These are phyloP conservation scores for Marcusenius ussheri DNA, from an alignment of 2,113 vertebrate species.

Conservation along the genomic window DNA sequence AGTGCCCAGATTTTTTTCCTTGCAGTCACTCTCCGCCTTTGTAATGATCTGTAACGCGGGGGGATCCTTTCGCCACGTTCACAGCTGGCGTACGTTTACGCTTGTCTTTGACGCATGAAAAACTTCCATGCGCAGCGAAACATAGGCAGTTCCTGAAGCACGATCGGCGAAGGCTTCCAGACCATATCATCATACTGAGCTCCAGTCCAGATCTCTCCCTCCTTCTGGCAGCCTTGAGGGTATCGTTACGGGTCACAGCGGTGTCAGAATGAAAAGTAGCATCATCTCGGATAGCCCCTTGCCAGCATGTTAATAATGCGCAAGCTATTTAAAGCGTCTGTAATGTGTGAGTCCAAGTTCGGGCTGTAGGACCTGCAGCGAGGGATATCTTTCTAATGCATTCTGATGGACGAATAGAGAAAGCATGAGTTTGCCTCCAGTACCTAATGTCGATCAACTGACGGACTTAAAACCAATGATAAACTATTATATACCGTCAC, in stretches of 20 bases:
- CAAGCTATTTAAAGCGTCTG: not conserved
- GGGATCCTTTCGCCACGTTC: not conserved
- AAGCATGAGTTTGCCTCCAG: not conserved
- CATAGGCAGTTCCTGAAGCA: not conserved
- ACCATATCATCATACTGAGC: not conserved
- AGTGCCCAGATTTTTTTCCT: not conserved
- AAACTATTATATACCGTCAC: not conserved
- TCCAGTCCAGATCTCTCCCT: not conserved
- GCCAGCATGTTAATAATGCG: not conserved
- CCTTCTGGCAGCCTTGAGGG: not conserved
- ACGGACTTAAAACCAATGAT: not conserved
- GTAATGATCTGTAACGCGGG: not conserved
- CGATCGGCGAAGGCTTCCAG: not conserved
- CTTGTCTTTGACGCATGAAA: not conserved
- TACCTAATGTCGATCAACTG: not conserved
- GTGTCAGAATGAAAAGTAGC: not conserved
- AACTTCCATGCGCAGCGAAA: not conserved
- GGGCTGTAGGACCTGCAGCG: not conserved
- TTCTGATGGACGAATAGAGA: not conserved
- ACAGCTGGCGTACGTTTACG: not conserved
- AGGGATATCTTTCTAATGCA: not conserved
- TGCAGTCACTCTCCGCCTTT: not conserved
- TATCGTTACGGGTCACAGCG: not conserved
- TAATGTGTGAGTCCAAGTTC: not conserved
- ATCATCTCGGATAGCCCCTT: not conserved